These are phyloP conservation scores for Antedon mediterranea DNA, from an alignment of 53 echinoderm and acorn worm species.

Conservation along the genomic window DNA sequence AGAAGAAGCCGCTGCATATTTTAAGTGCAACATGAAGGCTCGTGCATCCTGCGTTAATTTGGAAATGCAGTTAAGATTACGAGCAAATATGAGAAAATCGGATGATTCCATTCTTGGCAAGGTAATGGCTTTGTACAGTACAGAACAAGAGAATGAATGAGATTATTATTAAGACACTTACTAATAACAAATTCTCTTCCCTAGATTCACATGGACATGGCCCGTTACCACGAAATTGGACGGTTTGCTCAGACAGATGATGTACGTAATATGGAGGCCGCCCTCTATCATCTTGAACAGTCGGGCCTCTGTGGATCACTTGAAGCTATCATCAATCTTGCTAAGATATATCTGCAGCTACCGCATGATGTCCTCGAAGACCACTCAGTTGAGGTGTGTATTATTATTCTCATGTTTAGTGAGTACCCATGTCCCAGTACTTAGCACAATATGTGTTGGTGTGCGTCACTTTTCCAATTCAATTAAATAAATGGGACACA, in stretches of 20 bases:
- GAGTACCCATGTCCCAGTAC: no score
- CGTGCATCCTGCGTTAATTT: constrained; percentile 65
- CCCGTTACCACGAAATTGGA: constrained; percentile 82
- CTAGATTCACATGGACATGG: constrained; percentile 80
- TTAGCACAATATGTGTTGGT: no score
- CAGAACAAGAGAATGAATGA: no score
- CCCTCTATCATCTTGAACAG: constrained; percentile 71
- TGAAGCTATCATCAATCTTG: constrained; percentile 57
- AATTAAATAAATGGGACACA: no score
- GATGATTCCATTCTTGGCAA: constrained; percentile 72
- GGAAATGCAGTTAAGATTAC: constrained; percentile 51
- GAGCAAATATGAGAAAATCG: constrained; percentile 21
- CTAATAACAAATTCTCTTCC: neutral
- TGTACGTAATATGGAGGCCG: constrained; percentile 56
- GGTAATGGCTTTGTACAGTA: no score
- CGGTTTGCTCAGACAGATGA: constrained; percentile 59
- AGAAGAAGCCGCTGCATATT: constrained; percentile 49
- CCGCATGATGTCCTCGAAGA: constrained; percentile 56
- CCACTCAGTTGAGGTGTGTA: constrained; percentile 48
- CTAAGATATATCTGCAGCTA: constrained; percentile 58
- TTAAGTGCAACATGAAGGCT: constrained; percentile 43
- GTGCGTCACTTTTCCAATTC: no score
- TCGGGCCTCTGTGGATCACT: constrained; percentile 56
- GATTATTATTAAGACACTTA: no score
- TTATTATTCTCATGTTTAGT: neutral